A percentile compares a stretch with the other conserved stretches of the same genome.
Evolutionary conservation across 2,113 vertebrate genomes (phyloP).

Genomic region (Pygathrix nemaeus): DNA sequence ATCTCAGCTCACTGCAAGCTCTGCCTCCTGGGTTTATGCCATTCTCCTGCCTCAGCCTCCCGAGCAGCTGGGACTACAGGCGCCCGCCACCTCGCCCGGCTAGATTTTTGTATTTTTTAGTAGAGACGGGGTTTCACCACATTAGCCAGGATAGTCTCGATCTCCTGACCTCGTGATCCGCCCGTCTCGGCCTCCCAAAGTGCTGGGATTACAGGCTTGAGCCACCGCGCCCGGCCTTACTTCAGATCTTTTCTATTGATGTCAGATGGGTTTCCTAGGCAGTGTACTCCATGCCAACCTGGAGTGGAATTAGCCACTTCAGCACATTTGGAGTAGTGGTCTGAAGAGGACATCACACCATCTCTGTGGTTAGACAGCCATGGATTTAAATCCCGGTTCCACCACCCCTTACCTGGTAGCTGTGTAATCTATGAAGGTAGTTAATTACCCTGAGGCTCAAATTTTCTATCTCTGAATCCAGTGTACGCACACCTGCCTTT

Average conservation of each 20-base stretch:
- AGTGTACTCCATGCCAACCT: not conserved
- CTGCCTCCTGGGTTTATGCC: no score
- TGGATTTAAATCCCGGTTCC: not conserved
- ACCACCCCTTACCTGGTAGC: not conserved
- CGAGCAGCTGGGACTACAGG: no score
- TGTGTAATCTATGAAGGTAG: not conserved
- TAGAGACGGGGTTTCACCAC: no score
- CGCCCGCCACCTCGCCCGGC: no score
- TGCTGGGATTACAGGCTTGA: no score
- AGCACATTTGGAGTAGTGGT: not conserved
- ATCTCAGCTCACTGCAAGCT: no score
- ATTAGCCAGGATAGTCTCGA: no score
- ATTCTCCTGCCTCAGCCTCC: no score
- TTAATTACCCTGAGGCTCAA: not conserved
- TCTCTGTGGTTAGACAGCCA: not conserved
- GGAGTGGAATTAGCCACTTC: not conserved
- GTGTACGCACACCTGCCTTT: not conserved
- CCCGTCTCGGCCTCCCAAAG: no score
- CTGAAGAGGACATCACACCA: not conserved
- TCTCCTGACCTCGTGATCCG: no score
- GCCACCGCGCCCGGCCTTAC: no score
- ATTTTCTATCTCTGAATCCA: not conserved
- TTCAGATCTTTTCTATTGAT: not conserved
- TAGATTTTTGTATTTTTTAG: no score
- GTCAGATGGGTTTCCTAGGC: not conserved